Base-by-base conservation (phyloP, 2,888 invertebrate species). In the Pherbina coryleti region DNA sequence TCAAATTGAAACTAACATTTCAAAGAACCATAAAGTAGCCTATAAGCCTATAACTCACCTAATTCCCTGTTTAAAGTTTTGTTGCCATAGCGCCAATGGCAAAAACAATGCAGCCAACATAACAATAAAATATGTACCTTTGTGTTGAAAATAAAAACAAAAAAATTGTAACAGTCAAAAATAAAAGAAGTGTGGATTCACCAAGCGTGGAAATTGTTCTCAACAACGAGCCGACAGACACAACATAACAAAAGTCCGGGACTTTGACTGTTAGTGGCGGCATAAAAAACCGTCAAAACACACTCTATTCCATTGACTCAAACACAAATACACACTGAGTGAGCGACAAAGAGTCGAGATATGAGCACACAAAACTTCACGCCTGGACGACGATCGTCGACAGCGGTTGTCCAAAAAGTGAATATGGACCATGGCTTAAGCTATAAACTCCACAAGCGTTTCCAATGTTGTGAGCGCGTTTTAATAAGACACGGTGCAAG, bases 351-450 rank as follows among this genome's bases (percentile, higher is more conserved):
- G 37, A 60, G 62, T 70, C 79, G 79, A 78, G 72, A 71, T 74
- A 70, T 73, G 76, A 79, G 77, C 66, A 79, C 78, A 80, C 75
- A 74, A 78, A 81, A 79, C 80, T 79, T 82, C 79, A 82, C 80
- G 82, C 79, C 80, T 82, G 81, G 82, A 75, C 78, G 81, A 78
- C 78, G 75, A 69, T 31, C 28, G 60, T 7, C 49, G 66, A 69
- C 76, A 34, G 7, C 75, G 67, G 49, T 25, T 44, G 66, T 64
- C 74, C 74, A 75, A 64, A 74, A 75, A 64, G 74, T 34, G 25
- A 75, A 37, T 31, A 55, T 75, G 66, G 67, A 67, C 75, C 74
- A 74, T 51, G 64, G 74, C 25, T n/a, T 62, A 51, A 5, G 34
- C 55, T 37, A 31, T 37, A 25, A 37, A 34, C 25, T 28, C 60